phyloP scores from a whole-genome alignment of 2,888 invertebrate genomes.

The Agapostemon virescens region DNA sequence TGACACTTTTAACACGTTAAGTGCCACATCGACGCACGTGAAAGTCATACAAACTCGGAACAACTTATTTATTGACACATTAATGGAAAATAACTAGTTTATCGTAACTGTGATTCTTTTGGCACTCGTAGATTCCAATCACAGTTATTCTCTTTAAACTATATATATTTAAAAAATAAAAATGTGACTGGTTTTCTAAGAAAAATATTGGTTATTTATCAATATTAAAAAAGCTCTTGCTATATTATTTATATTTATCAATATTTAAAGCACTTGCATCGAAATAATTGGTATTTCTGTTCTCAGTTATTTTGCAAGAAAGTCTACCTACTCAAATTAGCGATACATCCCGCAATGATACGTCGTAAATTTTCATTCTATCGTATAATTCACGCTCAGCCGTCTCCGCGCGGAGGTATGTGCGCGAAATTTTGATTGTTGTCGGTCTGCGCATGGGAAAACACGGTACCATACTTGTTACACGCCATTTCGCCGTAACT shows the following conservation, averaged over 20 bases:
- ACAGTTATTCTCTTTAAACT: no score
- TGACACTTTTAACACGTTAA: background rate
- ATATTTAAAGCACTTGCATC: background rate
- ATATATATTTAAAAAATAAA: no score
- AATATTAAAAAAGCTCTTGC: no score
- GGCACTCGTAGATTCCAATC: no score
- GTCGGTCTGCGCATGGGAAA: conserved; percentile 29
- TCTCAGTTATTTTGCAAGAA: background rate
- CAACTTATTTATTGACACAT: background rate
- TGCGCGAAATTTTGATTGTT: conserved; percentile 51
- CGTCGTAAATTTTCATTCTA: conserved; percentile 45
- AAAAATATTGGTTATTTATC: no score
- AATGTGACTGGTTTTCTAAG: no score
- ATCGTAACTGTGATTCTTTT: background rate
- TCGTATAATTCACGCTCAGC: conserved; percentile 15
- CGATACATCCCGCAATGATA: conserved; percentile 8
- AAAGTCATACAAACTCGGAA: background rate
- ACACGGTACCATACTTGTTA: conserved; percentile 50
- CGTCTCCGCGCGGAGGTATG: background rate
- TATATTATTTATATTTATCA: no score
- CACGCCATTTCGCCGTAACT: conserved; percentile 51
- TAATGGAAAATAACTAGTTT: background rate
- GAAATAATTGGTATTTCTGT: background rate
- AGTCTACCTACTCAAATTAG: background rate
- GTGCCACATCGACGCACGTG: background rate